These are phyloP conservation scores for Pitangus sulphuratus DNA, from an alignment of 2,797 vertebrate species.

Conservation along the genomic window DNA sequence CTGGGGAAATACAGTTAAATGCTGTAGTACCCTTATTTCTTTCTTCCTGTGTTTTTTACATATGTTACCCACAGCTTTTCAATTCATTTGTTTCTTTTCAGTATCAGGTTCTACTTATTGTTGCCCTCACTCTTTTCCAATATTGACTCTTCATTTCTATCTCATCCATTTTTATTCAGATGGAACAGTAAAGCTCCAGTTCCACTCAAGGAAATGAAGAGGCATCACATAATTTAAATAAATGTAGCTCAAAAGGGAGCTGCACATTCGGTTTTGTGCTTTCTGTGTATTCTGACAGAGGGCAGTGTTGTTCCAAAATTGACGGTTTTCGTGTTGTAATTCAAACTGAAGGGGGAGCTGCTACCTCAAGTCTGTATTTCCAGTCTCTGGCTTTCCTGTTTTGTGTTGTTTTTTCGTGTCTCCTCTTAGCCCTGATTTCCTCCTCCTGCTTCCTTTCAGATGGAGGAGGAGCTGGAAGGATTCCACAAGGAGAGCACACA, in stretches of 20 bases:
- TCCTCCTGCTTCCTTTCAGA: conserved; percentile 75
- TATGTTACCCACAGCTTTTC: not conserved
- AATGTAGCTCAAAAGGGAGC: not conserved
- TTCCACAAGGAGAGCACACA: conserved; percentile 83
- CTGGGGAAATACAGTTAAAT: not conserved
- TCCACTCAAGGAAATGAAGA: not conserved
- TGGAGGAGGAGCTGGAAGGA: conserved; percentile 84
- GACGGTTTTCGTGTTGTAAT: not conserved
- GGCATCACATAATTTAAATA: not conserved
- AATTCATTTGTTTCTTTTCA: not conserved
- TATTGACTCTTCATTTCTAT: not conserved
- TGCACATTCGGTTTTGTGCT: not conserved
- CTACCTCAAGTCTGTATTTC: not conserved
- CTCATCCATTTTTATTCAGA: not conserved
- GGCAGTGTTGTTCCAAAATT: conserved; percentile 54
- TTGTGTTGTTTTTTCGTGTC: not conserved
- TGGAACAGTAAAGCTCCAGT: not conserved
- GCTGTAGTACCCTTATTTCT: not conserved
- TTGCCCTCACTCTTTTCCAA: not conserved
- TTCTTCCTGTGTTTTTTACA: not conserved
- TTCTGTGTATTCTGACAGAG: conserved; percentile 27
- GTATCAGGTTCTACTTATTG: not conserved
- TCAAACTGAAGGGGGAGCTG: not conserved
- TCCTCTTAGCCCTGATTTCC: not conserved
- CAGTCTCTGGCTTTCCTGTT: not conserved